A percentile compares a stretch with the other conserved stretches of the same genome.
phyloP scores from a whole-genome alignment of 1,140 invertebrate species.

The Drosophila prosaltans region DNA sequence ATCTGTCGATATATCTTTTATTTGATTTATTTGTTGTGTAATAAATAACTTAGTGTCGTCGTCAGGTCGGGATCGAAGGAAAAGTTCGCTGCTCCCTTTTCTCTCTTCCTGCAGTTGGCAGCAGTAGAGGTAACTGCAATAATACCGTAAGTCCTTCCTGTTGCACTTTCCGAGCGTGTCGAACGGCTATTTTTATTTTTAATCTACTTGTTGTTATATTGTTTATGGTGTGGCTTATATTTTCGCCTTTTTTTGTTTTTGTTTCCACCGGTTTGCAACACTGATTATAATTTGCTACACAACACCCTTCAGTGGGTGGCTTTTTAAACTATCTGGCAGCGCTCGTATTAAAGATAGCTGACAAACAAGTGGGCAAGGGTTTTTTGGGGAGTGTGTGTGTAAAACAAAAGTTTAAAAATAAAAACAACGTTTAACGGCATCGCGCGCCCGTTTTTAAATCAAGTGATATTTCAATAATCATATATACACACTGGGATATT shows the following conservation, averaged over 20 bases:
- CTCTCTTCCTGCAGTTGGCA: neutral
- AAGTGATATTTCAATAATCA: constrained; percentile 48
- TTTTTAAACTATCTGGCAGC: constrained; percentile 43
- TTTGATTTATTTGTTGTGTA: constrained; percentile 82
- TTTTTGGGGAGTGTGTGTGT: constrained; percentile 3
- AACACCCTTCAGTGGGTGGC: neutral
- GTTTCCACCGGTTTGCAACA: constrained; percentile 13
- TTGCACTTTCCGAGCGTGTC: neutral
- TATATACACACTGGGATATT: constrained; percentile 2
- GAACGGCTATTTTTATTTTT: too few species aligned
- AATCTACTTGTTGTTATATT: neutral
- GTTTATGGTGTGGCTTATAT: constrained; percentile 1
- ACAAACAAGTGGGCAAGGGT: constrained; percentile 26
- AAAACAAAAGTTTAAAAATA: constrained; percentile 76
- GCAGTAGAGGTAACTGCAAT: constrained; percentile 16
- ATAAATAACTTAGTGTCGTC: constrained; percentile 75
- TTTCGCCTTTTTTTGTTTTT: constrained; percentile 1
- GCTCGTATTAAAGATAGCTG: constrained; percentile 16
- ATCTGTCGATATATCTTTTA: constrained; percentile 44
- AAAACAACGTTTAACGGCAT: constrained; percentile 45
- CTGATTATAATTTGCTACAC: neutral
- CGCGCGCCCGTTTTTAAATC: constrained; percentile 48
- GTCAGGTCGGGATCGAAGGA: constrained; percentile 36
- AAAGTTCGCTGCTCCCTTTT: constrained; percentile 48
- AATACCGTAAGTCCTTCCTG: constrained; percentile 49